phyloP scores from a whole-genome alignment of 2,797 vertebrate genomes.

The Sebastes iracundus region DNA sequence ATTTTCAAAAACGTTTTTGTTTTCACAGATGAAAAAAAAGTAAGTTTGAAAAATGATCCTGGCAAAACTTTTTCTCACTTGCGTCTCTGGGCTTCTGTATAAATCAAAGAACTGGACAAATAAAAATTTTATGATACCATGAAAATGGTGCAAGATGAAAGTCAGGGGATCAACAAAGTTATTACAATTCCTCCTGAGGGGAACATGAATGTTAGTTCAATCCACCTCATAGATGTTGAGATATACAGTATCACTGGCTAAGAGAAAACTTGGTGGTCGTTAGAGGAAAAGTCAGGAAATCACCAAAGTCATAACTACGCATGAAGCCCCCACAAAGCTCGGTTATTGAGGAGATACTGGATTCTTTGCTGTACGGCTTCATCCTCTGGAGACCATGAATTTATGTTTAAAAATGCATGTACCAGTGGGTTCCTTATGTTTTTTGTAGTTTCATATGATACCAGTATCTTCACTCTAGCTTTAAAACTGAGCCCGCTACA shows the following conservation, averaged over 20 bases:
- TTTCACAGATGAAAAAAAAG: neutral
- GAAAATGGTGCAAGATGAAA: neutral
- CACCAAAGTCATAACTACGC: neutral
- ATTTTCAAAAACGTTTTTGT: neutral
- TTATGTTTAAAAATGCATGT: too few relatives aligned
- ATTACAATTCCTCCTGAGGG: neutral
- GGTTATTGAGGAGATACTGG: slow-evolving; percentile 19
- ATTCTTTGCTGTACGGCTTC: neutral
- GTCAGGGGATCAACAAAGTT: neutral
- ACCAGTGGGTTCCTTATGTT: too few relatives aligned
- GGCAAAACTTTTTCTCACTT: neutral
- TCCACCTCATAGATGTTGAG: neutral
- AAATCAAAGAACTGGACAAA: neutral
- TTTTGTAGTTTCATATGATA: too few relatives aligned
- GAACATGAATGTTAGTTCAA: neutral
- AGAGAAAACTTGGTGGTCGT: too few relatives aligned
- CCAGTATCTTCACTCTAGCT: too few relatives aligned
- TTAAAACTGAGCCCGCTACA: too few relatives aligned
- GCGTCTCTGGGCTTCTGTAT: neutral
- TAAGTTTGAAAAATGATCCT: neutral
- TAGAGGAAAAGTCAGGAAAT: too few relatives aligned
- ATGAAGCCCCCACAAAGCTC: slow-evolving; percentile 16
- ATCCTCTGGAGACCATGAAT: too few relatives aligned
- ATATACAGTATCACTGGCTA: neutral
- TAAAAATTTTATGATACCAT: neutral